phyloP scores from a whole-genome alignment of 1,140 invertebrate species.

The Drosophila dunni region DNA sequence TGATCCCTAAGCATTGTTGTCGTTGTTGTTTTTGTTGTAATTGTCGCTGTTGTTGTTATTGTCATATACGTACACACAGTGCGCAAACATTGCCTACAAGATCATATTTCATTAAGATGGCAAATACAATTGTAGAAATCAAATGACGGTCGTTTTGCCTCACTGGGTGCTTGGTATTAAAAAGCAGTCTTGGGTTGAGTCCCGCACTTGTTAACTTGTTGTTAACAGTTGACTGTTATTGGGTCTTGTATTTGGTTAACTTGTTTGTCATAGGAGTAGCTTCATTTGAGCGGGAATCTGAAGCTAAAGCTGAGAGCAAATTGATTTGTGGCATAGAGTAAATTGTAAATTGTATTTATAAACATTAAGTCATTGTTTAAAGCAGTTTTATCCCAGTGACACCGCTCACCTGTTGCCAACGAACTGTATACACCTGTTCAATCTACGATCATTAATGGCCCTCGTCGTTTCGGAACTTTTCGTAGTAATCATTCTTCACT shows the following conservation, averaged over 20 bases:
- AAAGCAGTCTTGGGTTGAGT: conserved; percentile 47
- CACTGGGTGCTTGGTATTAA: conserved; percentile 68
- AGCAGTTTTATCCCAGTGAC: conserved; percentile 10
- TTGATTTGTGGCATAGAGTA: conserved; percentile 20
- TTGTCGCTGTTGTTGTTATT: conserved; percentile 19
- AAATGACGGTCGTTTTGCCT: conserved; percentile 73
- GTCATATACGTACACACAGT: background rate
- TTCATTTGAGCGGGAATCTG: conserved; percentile 17
- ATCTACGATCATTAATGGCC: conserved; percentile 54
- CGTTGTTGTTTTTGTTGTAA: conserved; percentile 6
- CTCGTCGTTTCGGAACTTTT: conserved; percentile 36
- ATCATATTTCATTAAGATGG: conserved; percentile 67
- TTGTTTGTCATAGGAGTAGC: conserved; percentile 20
- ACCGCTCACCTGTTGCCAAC: conserved; percentile 22
- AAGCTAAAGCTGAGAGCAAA: background rate
- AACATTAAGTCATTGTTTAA: conserved; percentile 68
- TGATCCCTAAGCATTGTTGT: conserved; percentile 55
- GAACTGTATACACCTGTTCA: conserved; percentile 52
- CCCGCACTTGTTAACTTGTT: conserved; percentile 29
- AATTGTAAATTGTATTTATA: conserved; percentile 65
- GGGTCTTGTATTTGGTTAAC: conserved; percentile 17
- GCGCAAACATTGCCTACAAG: conserved; percentile 63
- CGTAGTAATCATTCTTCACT: conserved; percentile 25
- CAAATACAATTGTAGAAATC: conserved; percentile 43
- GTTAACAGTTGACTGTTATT: conserved; percentile 3